Conservation (phyloP, 2,888 invertebrate genomes). For the Polyommatus icarus region DNA sequence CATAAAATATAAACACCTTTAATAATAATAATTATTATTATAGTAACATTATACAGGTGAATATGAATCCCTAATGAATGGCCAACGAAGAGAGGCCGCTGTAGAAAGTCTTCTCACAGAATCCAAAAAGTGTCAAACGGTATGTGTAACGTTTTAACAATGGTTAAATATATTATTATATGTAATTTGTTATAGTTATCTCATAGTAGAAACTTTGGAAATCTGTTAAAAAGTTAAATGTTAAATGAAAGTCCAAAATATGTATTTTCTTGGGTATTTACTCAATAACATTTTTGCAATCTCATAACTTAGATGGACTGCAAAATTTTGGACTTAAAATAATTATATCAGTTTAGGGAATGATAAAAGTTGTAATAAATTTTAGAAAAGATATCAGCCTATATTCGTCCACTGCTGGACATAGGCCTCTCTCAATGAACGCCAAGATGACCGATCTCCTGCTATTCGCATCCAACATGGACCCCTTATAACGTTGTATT, state of each 20-base stretch:
- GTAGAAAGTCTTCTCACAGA: slow-evolving; percentile 5
- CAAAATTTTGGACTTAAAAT: not conserved
- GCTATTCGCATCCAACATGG: too few relatives aligned
- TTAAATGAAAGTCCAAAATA: not conserved
- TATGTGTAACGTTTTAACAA: not conserved
- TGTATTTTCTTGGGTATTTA: not conserved
- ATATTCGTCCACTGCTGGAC: too few relatives aligned
- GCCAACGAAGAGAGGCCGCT: too few relatives aligned
- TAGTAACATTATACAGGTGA: too few relatives aligned
- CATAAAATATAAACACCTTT: too few relatives aligned
- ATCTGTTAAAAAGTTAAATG: slow-evolving; percentile 4
- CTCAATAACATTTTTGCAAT: not conserved
- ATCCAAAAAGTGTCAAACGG: not conserved
- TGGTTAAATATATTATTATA: not conserved
- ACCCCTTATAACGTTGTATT: too few relatives aligned
- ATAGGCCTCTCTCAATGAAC: too few relatives aligned
- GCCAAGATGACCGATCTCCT: too few relatives aligned
- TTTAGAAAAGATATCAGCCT: too few relatives aligned
- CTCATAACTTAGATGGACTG: not conserved
- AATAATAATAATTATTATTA: too few relatives aligned
- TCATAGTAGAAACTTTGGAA: not conserved
- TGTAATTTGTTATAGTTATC: not conserved
- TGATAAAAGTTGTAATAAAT: too few relatives aligned
- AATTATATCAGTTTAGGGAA: not conserved
- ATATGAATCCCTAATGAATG: too few relatives aligned